phyloP scores from a whole-genome alignment of 1,140 invertebrate species.

The Portunus trituberculatus region DNA sequence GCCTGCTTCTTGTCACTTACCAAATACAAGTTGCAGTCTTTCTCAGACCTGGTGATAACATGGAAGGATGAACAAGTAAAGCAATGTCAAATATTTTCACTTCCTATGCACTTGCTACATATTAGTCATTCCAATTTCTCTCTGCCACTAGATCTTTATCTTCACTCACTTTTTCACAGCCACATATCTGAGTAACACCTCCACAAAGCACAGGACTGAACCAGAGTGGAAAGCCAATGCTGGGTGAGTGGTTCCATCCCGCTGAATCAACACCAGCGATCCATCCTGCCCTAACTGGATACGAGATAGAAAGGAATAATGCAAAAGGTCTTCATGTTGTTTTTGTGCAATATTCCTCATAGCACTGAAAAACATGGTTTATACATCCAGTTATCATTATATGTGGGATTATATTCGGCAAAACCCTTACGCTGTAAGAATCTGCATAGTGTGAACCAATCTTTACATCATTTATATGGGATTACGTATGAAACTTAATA shows the following conservation, averaged over 20 bases:
- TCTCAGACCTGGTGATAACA: conserved; percentile 57
- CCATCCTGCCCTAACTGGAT: conserved; percentile 60
- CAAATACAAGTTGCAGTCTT: conserved; percentile 63
- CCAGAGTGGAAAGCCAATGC: conserved; percentile 71
- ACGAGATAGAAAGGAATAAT: background rate
- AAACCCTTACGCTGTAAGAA: no score
- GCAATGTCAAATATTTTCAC: background rate
- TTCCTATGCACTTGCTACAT: background rate
- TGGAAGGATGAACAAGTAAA: background rate
- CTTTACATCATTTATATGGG: no score
- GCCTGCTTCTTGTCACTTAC: conserved; percentile 60
- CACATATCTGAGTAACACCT: conserved; percentile 74
- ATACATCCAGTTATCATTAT: no score
- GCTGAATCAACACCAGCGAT: conserved; percentile 71
- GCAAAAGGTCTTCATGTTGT: background rate
- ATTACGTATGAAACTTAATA: no score
- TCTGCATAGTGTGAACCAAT: no score
- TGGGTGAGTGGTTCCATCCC: conserved; percentile 75
- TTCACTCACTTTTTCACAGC: conserved; percentile 67
- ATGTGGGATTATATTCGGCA: no score
- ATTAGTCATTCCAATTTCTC: background rate
- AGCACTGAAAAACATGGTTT: no score
- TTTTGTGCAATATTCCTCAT: no score
- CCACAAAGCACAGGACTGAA: conserved; percentile 71
- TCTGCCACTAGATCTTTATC: background rate